Evolutionary conservation across 1,140 invertebrate species (phyloP), one percentile per base, ranked within the genome.

Genomic region (Oscheius sp.): DNA sequence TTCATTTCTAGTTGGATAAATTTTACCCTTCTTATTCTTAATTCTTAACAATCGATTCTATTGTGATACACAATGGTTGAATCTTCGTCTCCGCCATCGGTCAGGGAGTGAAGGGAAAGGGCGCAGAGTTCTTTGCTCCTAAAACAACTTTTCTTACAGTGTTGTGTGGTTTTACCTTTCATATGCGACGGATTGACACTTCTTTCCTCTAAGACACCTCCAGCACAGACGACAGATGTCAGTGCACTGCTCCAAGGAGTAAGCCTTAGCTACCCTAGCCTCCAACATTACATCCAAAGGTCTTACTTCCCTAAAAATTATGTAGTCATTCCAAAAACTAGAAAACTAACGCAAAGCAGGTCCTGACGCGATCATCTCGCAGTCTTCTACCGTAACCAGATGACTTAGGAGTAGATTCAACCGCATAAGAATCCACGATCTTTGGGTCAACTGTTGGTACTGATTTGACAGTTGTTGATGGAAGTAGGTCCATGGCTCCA

Each of bases 201-300:
- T 75, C 18, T 70, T 63, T 29, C 67, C 73, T 15, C 45, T 46
- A 28, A 75, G 23, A 45, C 73, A 75, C 15, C 58, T 38, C 23
- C 35, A 23, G 28, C 73, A 75, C 29, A 75, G 35, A 26, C 73
- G 23, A 29, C 73, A 75, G 55, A 75, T 75, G 45, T 75, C 73
- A 0, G 68, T 75, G 45, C 73, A 75, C 52, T 75, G 73, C 29
- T 75, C 73, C 68, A 75, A 18, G 1, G 73, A 75, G 29, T 75
- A 67, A 3, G 73, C 68, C 36, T 65, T 69, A 2, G 69, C 31
- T 3, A 75, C 68, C 36, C 73, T 20, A n/a, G 69, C 46, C 29
- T 70, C 73, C 38, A 71, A 63, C 31, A 64, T 70, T 20, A 32
- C 68, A 20, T 55, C 49, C n/a, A 65, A 45, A 23, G 73, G 67